Base-by-base conservation (phyloP, 2,797 vertebrate genomes). In the Menidia menidia region DNA sequence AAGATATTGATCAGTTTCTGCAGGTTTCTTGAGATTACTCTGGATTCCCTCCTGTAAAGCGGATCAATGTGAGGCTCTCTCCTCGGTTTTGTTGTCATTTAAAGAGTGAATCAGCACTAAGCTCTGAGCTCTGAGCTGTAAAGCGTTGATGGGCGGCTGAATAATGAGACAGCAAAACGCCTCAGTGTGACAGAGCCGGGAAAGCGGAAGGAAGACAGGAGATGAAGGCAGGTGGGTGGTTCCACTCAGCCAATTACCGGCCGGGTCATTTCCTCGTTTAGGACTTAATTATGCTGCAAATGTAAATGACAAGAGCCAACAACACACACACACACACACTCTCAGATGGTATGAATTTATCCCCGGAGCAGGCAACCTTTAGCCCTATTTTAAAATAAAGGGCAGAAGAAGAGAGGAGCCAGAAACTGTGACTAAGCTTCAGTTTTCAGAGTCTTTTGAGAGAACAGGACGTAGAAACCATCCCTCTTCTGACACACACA, bases 221-320 rank as follows among this genome's bases (percentile, higher is more conserved):
- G 71, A 74, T 56, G 78, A 13, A 65, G 64, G 75, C 70, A 73
- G 80, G 78, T 71, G 83, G 81, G 75, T 14, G 66, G 62, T 15
- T 78, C 58, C 59, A 50, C 59, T 77, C 61, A 68, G 69, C 73
- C 64, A 79, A 82, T 87, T 84, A 85, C 60, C 61, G 16, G 3
- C 39, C 0, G 4, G 73, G 68, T 88, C 41, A 89, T 88, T 89
- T 87, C 86, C 83, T 88, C 39, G 1, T 87, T 81, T 77, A 77
- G 79, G 77, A 80, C 64, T 79, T 87, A 83, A 90, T 84, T 58
- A 73, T 64, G 64, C 84, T 75, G 70, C 61, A 33, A 77, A 86
- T 79, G 76, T 73, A 75, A 85, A 85, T 71, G 70, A 78, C 60
- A 53, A 12, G 54, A 71, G 67, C 45, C 68, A 60, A 25, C 39